Percentiles rank a stretch among this genome's conserved stretches.
Evolutionary conservation across 2,888 invertebrate species (phyloP).

Genomic region (Minunthozetes semirufus): DNA sequence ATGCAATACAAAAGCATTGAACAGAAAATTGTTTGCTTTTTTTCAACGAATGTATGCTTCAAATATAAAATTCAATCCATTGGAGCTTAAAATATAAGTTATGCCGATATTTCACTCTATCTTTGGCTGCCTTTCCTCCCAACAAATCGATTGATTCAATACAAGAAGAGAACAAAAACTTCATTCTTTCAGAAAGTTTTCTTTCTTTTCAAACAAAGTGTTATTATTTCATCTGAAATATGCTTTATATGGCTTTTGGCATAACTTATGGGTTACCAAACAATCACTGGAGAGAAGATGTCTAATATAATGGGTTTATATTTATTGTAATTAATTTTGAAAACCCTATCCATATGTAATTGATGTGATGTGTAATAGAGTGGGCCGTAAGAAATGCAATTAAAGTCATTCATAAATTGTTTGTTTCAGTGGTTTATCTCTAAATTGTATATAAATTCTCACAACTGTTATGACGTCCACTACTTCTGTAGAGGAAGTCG

Average conservation of each 20-base stretch:
- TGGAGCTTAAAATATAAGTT: not conserved
- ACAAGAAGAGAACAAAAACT: not conserved
- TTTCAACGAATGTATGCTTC: not conserved
- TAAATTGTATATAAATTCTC: too few relatives aligned
- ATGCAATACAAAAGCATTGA: not conserved
- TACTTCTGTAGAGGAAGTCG: too few relatives aligned
- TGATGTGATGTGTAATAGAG: conserved; percentile 11
- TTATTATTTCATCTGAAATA: not conserved
- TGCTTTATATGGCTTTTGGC: not conserved
- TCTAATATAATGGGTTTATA: not conserved
- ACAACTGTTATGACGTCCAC: too few relatives aligned
- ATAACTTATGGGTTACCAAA: not conserved
- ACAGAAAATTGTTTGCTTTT: not conserved
- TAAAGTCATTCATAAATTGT: conserved; percentile 24
- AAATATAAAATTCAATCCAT: not conserved
- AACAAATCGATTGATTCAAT: not conserved
- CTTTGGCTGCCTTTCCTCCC: not conserved
- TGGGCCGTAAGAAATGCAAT: conserved; percentile 9
- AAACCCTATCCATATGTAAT: conserved; percentile 7
- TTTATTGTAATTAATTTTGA: conserved; percentile 7
- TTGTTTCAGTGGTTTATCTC: not conserved
- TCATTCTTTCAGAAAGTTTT: not conserved
- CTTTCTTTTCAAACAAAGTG: not conserved
- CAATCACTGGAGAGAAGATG: not conserved
- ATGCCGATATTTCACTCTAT: not conserved